Percentiles rank a stretch among this genome's conserved stretches.
Conservation (phyloP, 2,113 vertebrate species). For the Apodemus speciosus region DNA sequence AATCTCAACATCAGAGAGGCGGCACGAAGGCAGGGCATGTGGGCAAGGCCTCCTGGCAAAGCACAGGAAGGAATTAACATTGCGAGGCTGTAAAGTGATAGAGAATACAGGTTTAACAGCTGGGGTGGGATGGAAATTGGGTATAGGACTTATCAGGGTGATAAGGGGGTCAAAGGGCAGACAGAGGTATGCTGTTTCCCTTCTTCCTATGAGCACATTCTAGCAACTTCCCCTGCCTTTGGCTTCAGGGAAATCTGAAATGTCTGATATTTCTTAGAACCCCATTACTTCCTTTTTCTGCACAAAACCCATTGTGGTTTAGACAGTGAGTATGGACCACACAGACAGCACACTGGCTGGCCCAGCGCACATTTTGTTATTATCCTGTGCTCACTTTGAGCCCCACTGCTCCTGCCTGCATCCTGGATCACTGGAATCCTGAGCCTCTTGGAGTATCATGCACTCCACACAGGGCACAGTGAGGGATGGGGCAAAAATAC, state of each 20-base stretch:
- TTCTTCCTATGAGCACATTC: background rate
- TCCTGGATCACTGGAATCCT: background rate
- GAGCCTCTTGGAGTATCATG: background rate
- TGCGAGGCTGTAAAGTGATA: background rate
- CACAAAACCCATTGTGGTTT: background rate
- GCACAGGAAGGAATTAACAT: background rate
- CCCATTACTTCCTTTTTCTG: background rate
- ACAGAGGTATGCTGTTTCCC: background rate
- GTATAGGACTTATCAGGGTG: background rate
- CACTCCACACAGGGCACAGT: background rate
- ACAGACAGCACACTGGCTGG: background rate
- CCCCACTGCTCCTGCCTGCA: background rate
- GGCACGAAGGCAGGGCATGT: background rate
- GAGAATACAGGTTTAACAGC: background rate
- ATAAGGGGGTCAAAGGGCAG: background rate
- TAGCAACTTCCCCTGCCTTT: background rate
- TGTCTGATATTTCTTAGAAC: background rate
- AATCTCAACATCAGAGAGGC: background rate
- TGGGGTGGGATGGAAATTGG: background rate
- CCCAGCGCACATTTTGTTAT: background rate
- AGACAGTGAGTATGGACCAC: background rate
- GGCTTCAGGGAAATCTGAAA: background rate
- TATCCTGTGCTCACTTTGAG: background rate
- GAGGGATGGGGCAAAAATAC: no score
- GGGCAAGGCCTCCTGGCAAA: background rate